Evolutionary conservation across 2,113 vertebrate species (phyloP), one percentile per base, ranked within the genome.

Genomic region (Dipodomys ordii): DNA sequence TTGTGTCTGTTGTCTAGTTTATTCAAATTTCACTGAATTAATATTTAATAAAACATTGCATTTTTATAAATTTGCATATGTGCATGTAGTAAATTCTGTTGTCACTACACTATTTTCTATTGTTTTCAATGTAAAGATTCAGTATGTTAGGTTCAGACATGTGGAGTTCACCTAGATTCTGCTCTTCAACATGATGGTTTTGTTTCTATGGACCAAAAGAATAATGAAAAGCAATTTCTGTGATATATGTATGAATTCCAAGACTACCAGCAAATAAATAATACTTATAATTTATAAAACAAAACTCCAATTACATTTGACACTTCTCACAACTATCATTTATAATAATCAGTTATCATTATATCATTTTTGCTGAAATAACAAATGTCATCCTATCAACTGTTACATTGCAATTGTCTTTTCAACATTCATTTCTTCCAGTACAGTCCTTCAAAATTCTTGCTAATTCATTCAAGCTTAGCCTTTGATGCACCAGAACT

Each of bases 341-440:
- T 79, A 72, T 9, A 68, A 77, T 18, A 32, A 79, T 35, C n/a
- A 92, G 39, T 15, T 81, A 32, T 80, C 39, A 46, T 60, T 80
- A 35, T 25, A 74, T 23, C 32, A 82, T 32, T 91, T 80, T 57
- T 44, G n/a, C 32, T 35, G 39, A 71, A 39, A 39, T 0, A 76
- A 44, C 44, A 6, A 88, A 74, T 69, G 49, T 78, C 11, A 87
- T 87, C 28, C 30, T 78, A n/a, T 46, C 30, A 39, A 73, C 64
- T 60, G 49, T 77, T 76, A 91, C 11, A 49, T 49, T 49, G 49
- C 49, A 32, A 3, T 79, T 60, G 83, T 28, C 88, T 46, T 93
- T 94, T 67, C 57, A 88, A 74, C 12, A 28, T 30, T 84, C 69
- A 86, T 82, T 83, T 96, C 90, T 68, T 60, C 64, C 39, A 82